phyloP scores from a whole-genome alignment of 2,888 invertebrate species.

The Zygogramma bicolorata region DNA sequence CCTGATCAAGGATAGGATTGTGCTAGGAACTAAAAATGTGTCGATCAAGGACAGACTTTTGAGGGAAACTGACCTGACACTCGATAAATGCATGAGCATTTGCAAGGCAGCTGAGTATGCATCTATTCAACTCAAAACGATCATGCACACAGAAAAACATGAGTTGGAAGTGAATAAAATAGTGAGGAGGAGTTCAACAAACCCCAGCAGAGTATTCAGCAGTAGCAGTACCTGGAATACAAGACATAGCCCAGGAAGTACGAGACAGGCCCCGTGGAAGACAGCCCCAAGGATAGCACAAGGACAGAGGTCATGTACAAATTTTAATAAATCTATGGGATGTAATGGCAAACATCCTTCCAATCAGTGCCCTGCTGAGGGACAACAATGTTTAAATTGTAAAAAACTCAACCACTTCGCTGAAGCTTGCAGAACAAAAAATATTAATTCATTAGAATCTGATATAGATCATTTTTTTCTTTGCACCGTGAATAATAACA shows the following conservation, averaged over 20 bases:
- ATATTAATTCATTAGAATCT: not conserved
- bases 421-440: slow-evolving; percentile 15
- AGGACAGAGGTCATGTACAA: not conserved
- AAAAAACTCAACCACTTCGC: not conserved
- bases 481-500: too few relatives aligned
- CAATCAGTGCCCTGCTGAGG: slow-evolving; percentile 16
- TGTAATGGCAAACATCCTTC: not conserved
- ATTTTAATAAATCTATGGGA: not conserved
- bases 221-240: not conserved
- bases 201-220: not conserved
- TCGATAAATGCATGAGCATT: slow-evolving; percentile 12
- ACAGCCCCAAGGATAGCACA: not conserved
- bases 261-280: not conserved
- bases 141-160: too few relatives aligned
- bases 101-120: slow-evolving; percentile 16
- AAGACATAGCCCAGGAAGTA: not conserved
- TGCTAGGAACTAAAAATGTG: not conserved
- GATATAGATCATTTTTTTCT: too few relatives aligned
- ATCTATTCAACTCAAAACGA: not conserved
- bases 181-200: not conserved
- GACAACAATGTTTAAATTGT: not conserved
- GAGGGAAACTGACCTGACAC: not conserved
- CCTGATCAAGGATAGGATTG: too few relatives aligned
- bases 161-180: not conserved
- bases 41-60: not conserved